phyloP scores from a whole-genome alignment of 2,113 vertebrate species.

The Piprites chloris region DNA sequence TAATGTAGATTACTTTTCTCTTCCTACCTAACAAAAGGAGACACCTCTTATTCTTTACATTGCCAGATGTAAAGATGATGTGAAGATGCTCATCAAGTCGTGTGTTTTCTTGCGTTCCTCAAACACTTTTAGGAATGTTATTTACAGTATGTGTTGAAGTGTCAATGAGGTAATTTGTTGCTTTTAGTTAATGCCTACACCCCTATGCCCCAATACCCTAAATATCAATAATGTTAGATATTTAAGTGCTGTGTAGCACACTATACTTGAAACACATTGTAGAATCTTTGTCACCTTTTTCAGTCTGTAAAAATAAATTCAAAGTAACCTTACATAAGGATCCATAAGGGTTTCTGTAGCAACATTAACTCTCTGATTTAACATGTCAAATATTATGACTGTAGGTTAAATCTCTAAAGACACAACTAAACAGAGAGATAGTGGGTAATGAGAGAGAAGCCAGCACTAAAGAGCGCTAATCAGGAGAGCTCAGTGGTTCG shows the following conservation, averaged over 20 bases:
- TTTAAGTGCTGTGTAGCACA: background rate
- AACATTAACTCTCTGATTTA: background rate
- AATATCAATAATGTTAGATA: background rate
- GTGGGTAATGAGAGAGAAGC: background rate
- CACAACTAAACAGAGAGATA: background rate
- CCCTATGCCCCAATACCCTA: too few species aligned
- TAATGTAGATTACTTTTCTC: background rate
- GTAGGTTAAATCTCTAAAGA: background rate
- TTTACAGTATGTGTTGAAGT: background rate
- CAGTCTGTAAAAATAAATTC: background rate
- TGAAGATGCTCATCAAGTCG: accelerated
- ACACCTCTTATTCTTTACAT: background rate
- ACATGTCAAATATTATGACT: background rate
- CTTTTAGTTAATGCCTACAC: background rate
- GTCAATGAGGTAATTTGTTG: background rate
- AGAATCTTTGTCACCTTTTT: background rate
- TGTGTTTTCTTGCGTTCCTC: background rate
- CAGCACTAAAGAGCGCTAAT: background rate
- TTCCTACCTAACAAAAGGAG: background rate
- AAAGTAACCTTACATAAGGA: background rate
- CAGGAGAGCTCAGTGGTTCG: background rate
- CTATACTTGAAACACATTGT: background rate
- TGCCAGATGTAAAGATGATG: background rate
- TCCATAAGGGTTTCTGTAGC: background rate
- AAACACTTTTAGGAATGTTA: background rate